Evolutionary conservation across 2,113 vertebrate species (phyloP).

Genomic region (Serinus canaria): DNA sequence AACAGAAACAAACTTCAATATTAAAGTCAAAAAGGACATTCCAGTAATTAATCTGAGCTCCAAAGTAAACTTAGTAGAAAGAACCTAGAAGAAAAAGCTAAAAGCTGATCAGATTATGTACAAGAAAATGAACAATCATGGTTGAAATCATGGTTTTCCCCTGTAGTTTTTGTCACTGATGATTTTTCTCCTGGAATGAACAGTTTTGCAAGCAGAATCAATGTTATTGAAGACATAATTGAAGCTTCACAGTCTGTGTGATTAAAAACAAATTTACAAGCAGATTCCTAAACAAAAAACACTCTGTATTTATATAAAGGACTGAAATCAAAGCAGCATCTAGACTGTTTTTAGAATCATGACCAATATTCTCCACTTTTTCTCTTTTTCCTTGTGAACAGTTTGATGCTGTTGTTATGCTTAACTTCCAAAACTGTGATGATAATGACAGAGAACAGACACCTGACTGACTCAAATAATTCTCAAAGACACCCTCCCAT

Average conservation of each 20-base stretch:
- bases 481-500: background rate
- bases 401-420: background rate
- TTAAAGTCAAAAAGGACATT: background rate
- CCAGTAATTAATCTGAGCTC: background rate
- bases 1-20: background rate
- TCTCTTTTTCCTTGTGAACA: background rate
- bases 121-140: background rate
- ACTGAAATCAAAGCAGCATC: background rate
- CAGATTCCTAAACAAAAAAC: background rate
- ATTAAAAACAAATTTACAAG: constrained; percentile 5
- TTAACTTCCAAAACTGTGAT: background rate
- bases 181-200: background rate
- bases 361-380: background rate
- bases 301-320: background rate
- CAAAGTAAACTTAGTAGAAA: background rate
- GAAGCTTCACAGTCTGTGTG: background rate
- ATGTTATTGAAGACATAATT: background rate
- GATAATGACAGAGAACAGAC: background rate
- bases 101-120: background rate
- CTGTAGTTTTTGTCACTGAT: background rate
- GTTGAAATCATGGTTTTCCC: background rate
- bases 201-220: background rate
- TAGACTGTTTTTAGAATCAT: background rate
- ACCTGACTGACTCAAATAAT: background rate
- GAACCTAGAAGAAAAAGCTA: background rate